Base-by-base conservation (phyloP, 2,888 invertebrate genomes). In the Alloplasta piceator region DNA sequence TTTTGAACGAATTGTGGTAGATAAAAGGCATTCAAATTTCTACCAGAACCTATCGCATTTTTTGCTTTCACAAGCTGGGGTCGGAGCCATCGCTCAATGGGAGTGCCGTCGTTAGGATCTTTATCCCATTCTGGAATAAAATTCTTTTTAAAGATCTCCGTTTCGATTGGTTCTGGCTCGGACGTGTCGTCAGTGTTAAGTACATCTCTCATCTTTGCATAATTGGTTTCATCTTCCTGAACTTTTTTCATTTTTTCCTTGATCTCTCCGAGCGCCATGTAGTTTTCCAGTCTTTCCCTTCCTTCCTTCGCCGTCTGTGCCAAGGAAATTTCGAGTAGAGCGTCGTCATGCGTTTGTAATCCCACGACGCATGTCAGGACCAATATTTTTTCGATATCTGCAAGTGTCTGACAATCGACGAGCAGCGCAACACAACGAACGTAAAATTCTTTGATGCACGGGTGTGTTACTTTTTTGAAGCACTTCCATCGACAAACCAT, bases 361-460 rank as follows among this genome's bases (percentile, higher is more conserved):
- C 36, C 72, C 10, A 72, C 72, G 6, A 38, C 48, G 14, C 63
- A 73, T 7, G 73, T 64, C 9, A 73, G 52, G 5, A 16, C 1
- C 16, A 73, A 73, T 12, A 64, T 41, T 39, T 36, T 16, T 6
- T 7, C 50, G n/a, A 75, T 46, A 2, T 26, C 43, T 6, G 41
- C 52, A 10, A 67, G 39, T 10, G 55, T 56, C 41, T 43, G 38
- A 12, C 43, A 43, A 1, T 75, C 55, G 9, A 68, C 14, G 67
- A 75, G 58, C 14, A 81, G 41, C 9, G 75, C 81, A 6, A 78
- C 60, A 48, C 75, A 78, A 4, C 81, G 56, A 7, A 78, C 56
- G 43, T 56, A 83, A 26, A 82, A 83, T n/a, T 83, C 63, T 50
- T 76, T 83, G 9, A 82, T 64, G 5, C 39, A 36, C 41, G 41